Evolutionary conservation across 1,140 invertebrate species (phyloP).

Genomic region (Globodera ellingtonae): DNA sequence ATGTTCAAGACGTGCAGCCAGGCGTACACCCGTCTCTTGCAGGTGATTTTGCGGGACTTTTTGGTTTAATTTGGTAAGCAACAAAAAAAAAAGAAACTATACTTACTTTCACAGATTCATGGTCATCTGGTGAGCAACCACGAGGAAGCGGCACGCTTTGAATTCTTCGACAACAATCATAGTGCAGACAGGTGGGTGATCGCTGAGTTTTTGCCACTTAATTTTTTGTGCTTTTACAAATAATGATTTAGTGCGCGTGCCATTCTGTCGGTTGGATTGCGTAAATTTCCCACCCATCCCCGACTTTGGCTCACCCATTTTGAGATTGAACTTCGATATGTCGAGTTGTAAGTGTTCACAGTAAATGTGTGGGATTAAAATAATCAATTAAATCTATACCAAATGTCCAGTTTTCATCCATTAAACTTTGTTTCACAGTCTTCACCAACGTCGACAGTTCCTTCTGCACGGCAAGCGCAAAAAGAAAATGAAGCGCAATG

Average conservation of each 20-base stretch:
- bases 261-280: conserved; percentile 10
- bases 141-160: conserved; percentile 19
- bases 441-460: conserved; percentile 14
- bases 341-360: conserved; percentile 23
- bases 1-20: conserved; percentile 23
- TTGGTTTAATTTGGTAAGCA: neutral
- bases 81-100: neutral
- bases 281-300: conserved; percentile 18
- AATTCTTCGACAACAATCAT: conserved; percentile 27
- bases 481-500: neutral
- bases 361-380: neutral
- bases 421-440: neutral
- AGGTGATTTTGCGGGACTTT: neutral
- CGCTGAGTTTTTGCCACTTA: too few species aligned
- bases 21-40: conserved; percentile 24
- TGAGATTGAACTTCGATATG: conserved; percentile 26
- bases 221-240: too few species aligned
- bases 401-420: neutral
- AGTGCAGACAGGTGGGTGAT: conserved; percentile 15
- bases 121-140: conserved; percentile 4
- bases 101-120: conserved; percentile 7
- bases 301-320: conserved; percentile 18
- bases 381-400: neutral
- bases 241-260: conserved; percentile 6
- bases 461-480: neutral